Evolutionary conservation across 2,797 vertebrate genomes (phyloP), one percentile per base, ranked within the genome.

Genomic region (Hafferia zeledoni): DNA sequence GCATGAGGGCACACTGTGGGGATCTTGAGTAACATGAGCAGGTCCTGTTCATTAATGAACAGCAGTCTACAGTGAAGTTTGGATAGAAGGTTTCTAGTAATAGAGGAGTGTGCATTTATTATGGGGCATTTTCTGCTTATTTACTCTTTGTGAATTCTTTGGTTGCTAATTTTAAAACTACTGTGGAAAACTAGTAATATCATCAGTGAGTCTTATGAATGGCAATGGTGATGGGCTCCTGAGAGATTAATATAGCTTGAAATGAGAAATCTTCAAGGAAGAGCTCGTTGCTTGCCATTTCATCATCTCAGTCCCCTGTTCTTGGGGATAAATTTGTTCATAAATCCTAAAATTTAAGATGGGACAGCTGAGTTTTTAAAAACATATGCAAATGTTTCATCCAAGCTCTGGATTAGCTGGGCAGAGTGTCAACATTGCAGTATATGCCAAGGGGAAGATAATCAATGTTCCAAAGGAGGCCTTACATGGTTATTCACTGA

Each of bases 1-100:
- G 27, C 9, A 3, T 15, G 52, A 70, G 25, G 52, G 25, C 10
- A n/a, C 5, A 1, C 9, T 25, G 0, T 4, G 11, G 15, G 18
- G 28, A 52, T 15, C 13, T 16, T n/a, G 30, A 55, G 33, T 59
- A 31, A 37, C 28, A 13, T 28, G 15, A 87, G 30, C 9, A 53
- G 27, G 27, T 61, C 50, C 47, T 69, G 24, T 14, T 23, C 47
- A 31, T 33, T 35, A 72, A 33, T 12, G 23, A 74, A 28, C 14
- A 71, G 53, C 27, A 37, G 33, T 43, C 39, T 31, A 12, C 6
- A 43, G 17, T 39, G 60, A 55, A 37, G 64, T 57, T 77, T 75
- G 59, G 19, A 27, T 37, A 53, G 10, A 44, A 14, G 5, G 1
- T 49, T 87, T 91, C 76, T 81, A 80, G 15, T 80, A 61, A 53